phyloP scores from a whole-genome alignment of 1,140 invertebrate species.

The Tigriopus japonicus region DNA sequence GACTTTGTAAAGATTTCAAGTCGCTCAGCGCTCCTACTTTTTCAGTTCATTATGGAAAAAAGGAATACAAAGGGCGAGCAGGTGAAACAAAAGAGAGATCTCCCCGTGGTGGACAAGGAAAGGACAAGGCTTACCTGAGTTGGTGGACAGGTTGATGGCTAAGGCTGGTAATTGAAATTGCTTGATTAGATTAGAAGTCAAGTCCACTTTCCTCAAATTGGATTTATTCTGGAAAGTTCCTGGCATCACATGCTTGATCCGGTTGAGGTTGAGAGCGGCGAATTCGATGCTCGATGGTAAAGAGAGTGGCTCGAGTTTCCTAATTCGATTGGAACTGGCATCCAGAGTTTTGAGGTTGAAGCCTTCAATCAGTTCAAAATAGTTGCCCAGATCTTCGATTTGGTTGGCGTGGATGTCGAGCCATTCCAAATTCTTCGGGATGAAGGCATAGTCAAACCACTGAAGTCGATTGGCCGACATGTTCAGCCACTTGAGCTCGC shows the following conservation, averaged over 20 bases:
- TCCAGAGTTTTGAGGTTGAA: conserved; percentile 53
- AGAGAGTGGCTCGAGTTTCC: conserved; percentile 27
- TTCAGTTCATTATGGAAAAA: background rate
- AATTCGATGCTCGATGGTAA: conserved; percentile 67
- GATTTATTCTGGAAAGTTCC: conserved; percentile 85
- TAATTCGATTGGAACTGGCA: conserved; percentile 56
- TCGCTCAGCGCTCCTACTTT: no score
- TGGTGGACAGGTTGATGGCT: background rate
- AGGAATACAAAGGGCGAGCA: background rate
- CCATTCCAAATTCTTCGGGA: conserved; percentile 70
- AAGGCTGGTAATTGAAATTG: conserved; percentile 15
- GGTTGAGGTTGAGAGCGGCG: conserved; percentile 63
- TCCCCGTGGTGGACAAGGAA: no score
- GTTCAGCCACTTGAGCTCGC: conserved; percentile 72
- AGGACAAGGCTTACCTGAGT: background rate
- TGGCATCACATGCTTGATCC: conserved; percentile 64
- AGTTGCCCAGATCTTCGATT: conserved; percentile 62
- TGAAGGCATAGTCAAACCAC: conserved; percentile 75
- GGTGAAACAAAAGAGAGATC: no score
- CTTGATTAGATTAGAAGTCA: conserved; percentile 48
- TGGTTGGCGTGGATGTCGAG: conserved; percentile 75
- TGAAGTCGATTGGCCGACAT: conserved; percentile 72
- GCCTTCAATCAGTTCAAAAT: conserved; percentile 47
- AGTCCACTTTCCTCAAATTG: conserved; percentile 63
- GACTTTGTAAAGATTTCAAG: no score